Evolutionary conservation across 2,888 invertebrate genomes (phyloP).

Genomic region (Dyspetes luteomarginatus): DNA sequence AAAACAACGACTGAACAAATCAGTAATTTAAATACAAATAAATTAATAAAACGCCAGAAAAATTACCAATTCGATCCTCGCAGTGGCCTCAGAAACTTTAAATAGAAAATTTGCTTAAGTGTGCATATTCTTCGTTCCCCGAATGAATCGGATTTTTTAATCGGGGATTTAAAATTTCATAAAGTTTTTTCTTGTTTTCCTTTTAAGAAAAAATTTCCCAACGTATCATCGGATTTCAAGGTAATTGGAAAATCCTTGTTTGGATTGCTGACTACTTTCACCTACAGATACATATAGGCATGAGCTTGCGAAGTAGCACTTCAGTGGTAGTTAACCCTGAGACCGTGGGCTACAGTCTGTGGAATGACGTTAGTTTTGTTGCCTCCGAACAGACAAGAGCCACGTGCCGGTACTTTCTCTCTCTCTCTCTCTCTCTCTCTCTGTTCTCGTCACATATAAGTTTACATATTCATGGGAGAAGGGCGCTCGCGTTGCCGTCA

Average conservation of each 20-base stretch:
- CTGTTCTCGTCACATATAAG: slow-evolving; percentile 72
- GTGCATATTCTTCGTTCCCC: too few relatives aligned
- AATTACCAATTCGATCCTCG: too few relatives aligned
- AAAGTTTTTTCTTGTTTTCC: background rate
- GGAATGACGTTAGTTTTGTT: slow-evolving; percentile 72
- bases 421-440: background rate
- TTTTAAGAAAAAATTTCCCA: background rate
- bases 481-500: slow-evolving; percentile 52
- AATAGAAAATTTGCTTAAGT: too few relatives aligned
- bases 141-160: too few relatives aligned
- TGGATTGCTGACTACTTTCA: slow-evolving; percentile 4
- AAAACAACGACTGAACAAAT: too few relatives aligned
- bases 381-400: slow-evolving; percentile 61
- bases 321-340: slow-evolving; percentile 67
- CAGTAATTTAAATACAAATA: too few relatives aligned
- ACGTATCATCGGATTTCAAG: background rate
- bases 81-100: too few relatives aligned
- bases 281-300: background rate
- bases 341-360: slow-evolving; percentile 63
- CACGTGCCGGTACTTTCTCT: slow-evolving; percentile 22
- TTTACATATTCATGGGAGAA: slow-evolving; percentile 77
- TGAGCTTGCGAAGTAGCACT: slow-evolving; percentile 50
- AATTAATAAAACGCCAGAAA: too few relatives aligned
- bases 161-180: too few relatives aligned
- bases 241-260: slow-evolving; percentile 33